A percentile compares a stretch with the other conserved stretches of the same genome.
Conservation (phyloP, 1,140 invertebrate genomes). For the Drosophila sp. region DNA sequence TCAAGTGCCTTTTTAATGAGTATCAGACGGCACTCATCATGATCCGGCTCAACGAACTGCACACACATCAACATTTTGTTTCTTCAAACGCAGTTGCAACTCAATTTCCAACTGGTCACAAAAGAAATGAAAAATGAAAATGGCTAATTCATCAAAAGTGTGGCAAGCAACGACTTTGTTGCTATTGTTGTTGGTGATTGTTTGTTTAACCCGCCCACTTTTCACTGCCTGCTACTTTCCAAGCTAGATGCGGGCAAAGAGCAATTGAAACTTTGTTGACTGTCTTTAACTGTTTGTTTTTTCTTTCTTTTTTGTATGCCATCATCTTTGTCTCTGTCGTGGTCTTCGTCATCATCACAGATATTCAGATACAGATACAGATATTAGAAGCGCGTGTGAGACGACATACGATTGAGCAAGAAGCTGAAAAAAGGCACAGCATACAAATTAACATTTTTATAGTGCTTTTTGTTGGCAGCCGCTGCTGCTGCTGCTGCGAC, state of each 20-base stretch:
- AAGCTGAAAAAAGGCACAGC: conserved; percentile 62
- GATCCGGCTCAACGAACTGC: conserved; percentile 73
- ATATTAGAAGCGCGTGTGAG: conserved; percentile 81
- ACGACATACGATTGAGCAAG: conserved; percentile 59
- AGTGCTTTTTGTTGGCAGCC: conserved; percentile 51
- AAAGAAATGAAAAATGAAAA: conserved; percentile 46
- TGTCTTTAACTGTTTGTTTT: conserved; percentile 25
- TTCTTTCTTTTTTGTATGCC: conserved; percentile 64
- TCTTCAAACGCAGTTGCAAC: conserved; percentile 53
- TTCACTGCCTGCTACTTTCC: conserved; percentile 67
- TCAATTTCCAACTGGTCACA: conserved; percentile 46
- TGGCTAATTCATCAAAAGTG: conserved; percentile 79
- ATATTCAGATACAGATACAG: conserved; percentile 35
- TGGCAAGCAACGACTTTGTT: conserved; percentile 60
- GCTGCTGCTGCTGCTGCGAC: conserved; percentile 10
- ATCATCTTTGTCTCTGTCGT: conserved; percentile 59
- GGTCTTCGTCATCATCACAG: conserved; percentile 41
- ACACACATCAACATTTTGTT: conserved; percentile 6
- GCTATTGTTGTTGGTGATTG: conserved; percentile 22
- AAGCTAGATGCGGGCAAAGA: conserved; percentile 30
- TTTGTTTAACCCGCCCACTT: conserved; percentile 58
- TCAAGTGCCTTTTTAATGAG: conserved; percentile 70
- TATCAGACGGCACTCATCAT: conserved; percentile 52
- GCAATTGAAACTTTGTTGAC: conserved; percentile 71
- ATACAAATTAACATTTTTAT: conserved; percentile 82